Conservation (phyloP, 2,797 vertebrate species). For the Pagetopsis macropterus region DNA sequence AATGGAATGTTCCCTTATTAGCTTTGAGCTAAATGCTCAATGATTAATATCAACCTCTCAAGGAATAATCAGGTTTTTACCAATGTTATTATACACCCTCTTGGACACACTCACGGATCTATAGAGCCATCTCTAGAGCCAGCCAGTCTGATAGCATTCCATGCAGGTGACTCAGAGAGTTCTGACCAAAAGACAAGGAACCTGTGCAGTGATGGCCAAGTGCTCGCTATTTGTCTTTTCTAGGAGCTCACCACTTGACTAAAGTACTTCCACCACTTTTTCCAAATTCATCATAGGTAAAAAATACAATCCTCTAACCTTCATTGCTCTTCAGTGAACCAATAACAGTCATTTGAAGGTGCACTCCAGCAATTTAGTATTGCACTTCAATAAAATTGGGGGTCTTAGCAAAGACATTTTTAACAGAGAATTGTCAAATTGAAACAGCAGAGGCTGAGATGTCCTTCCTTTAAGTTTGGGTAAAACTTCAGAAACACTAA, state of each 20-base stretch:
- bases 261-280: background rate
- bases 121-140: too few species aligned
- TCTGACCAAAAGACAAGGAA: too few species aligned
- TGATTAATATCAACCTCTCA: too few species aligned
- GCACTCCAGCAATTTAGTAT: background rate
- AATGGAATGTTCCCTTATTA: too few species aligned
- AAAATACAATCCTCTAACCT: background rate
- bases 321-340: background rate
- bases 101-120: too few species aligned
- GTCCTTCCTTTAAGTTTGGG: background rate
- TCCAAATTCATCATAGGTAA: slow-evolving; percentile 13
- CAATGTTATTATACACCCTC: too few species aligned
- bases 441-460: background rate
- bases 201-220: background rate
- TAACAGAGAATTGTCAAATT: background rate
- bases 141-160: too few species aligned
- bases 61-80: too few species aligned
- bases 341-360: slow-evolving; percentile 6
- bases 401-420: background rate
- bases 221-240: slow-evolving; percentile 2
- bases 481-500: background rate
- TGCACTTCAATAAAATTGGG: background rate
- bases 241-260: background rate
- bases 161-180: too few species aligned
- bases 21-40: too few species aligned